Evolutionary conservation across 1,140 invertebrate species (phyloP).

Genomic region (Drosophila asahinai): DNA sequence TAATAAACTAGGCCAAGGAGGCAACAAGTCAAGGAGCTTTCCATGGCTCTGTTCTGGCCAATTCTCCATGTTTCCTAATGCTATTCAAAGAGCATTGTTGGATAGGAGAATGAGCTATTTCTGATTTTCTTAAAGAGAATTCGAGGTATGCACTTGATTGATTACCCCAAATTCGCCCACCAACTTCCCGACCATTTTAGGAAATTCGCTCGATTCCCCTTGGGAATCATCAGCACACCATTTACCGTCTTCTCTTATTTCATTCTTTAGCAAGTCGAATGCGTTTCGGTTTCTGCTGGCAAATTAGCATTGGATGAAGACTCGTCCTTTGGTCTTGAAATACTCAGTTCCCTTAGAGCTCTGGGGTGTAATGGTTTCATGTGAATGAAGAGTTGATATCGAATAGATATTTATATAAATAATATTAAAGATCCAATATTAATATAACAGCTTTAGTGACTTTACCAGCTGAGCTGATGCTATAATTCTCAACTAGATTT

Average conservation of each 20-base stretch:
- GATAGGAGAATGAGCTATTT: slow-evolving; percentile 9
- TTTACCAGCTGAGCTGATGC: too few species aligned
- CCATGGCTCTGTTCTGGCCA: neutral
- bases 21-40: slow-evolving; percentile 29
- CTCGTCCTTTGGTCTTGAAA: neutral
- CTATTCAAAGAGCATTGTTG: neutral
- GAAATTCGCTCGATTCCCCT: neutral
- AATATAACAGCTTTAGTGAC: too few species aligned
- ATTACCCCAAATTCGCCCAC: slow-evolving; percentile 23
- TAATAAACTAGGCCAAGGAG: slow-evolving; percentile 60
- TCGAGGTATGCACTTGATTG: slow-evolving; percentile 39
- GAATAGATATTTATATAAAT: neutral
- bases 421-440: too few species aligned
- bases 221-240: slow-evolving; percentile 29
- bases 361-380: neutral
- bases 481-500: too few species aligned
- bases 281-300: slow-evolving; percentile 19
- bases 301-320: slow-evolving; percentile 17
- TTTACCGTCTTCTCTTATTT: slow-evolving; percentile 4
- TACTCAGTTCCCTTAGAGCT: neutral
- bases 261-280: slow-evolving; percentile 9
- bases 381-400: neutral
- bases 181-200: slow-evolving; percentile 18
- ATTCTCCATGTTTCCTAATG: neutral
- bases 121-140: slow-evolving; percentile 8